Evolutionary conservation across 2,113 vertebrate genomes (phyloP).

Genomic region (Stegostoma tigrinum): DNA sequence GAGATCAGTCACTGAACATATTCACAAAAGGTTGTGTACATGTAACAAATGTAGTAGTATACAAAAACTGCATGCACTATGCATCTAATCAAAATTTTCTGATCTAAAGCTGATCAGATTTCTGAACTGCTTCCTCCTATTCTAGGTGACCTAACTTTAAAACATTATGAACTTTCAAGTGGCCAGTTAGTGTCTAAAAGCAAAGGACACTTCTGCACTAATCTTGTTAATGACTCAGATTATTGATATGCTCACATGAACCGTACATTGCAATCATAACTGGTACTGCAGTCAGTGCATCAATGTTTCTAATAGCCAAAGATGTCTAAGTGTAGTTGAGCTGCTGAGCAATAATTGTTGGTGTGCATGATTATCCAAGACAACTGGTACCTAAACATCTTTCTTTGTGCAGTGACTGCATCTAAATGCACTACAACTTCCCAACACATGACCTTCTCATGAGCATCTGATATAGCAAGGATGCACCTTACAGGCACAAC

Average conservation of each 20-base stretch:
- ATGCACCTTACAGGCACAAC: neutral
- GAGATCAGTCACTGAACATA: too few species aligned
- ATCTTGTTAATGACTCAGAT: neutral
- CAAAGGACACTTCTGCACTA: neutral
- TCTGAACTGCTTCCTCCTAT: too few species aligned
- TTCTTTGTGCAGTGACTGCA: neutral
- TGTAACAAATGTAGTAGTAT: too few species aligned
- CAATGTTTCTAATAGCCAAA: neutral
- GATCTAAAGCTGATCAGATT: too few species aligned
- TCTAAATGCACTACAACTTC: neutral
- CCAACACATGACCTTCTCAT: too few species aligned
- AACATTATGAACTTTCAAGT: too few species aligned
- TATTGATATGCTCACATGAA: neutral
- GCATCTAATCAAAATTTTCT: too few species aligned
- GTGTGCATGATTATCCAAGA: neutral
- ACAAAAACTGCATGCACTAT: too few species aligned
- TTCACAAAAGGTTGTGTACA: too few species aligned
- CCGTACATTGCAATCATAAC: neutral
- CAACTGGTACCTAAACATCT: neutral
- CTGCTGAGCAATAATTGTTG: neutral
- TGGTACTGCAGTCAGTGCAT: neutral
- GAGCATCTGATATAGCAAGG: too few species aligned
- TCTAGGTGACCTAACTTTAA: too few species aligned
- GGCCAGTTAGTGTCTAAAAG: neutral
- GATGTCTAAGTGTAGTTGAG: too few species aligned